phyloP scores from a whole-genome alignment of 2,797 vertebrate species.

The Anniella stebbinsi region DNA sequence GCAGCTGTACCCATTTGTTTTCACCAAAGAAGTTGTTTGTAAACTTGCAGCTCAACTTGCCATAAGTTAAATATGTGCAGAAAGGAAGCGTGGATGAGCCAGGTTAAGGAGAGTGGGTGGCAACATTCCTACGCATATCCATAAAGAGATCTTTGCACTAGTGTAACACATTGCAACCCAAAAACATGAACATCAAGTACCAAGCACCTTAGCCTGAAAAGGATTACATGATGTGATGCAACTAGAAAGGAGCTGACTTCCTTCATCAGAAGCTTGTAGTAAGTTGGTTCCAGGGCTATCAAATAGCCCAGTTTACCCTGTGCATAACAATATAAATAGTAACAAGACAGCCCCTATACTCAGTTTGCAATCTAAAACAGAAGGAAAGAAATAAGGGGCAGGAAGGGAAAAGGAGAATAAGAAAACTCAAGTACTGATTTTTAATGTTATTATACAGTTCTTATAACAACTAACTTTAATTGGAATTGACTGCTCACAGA shows the following conservation, averaged over 20 bases:
- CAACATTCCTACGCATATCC: background rate
- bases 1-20: background rate
- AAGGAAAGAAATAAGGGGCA: background rate
- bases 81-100: background rate
- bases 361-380: background rate
- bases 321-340: background rate
- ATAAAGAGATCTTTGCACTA: background rate
- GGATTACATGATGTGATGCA: background rate
- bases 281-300: background rate
- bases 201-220: background rate
- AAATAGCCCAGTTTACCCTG: background rate
- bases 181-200: background rate
- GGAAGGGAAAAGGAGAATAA: background rate
- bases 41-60: background rate
- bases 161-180: background rate
- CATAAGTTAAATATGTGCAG: background rate
- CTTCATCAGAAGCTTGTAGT: background rate
- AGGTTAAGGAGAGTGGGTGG: background rate
- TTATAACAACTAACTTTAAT: background rate
- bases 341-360: background rate
- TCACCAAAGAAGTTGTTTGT: background rate
- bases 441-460: background rate
- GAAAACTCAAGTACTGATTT: background rate
- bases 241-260: background rate
- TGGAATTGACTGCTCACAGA: background rate